phyloP scores from a whole-genome alignment of 2,888 invertebrate genomes.

The Meliscaeva auricollis region DNA sequence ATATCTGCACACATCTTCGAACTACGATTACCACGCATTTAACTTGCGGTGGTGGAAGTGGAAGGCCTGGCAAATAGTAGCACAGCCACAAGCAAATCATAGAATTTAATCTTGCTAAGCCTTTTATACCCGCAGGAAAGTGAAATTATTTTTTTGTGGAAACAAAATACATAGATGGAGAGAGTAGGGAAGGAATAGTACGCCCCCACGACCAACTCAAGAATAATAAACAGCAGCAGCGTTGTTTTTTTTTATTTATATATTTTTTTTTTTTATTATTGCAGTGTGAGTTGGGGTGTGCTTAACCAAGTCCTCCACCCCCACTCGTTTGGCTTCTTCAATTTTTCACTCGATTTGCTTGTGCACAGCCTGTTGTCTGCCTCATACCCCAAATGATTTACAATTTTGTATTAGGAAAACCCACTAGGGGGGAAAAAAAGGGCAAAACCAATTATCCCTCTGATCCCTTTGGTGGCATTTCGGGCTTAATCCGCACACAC shows the following conservation, averaged over 20 bases:
- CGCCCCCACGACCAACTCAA: background rate
- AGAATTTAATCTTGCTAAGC: constrained; percentile 71
- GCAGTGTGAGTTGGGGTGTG: background rate
- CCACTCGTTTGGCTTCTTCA: constrained; percentile 47
- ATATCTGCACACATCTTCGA: constrained; percentile 13
- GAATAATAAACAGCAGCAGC: constrained; percentile 54
- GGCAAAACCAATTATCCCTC: constrained; percentile 71
- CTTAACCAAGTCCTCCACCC: constrained; percentile 2
- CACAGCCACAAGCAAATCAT: constrained; percentile 66
- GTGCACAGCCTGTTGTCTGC: constrained; percentile 29
- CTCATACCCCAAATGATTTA: constrained; percentile 45
- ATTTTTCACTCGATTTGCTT: constrained; percentile 38
- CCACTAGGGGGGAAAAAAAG: constrained; percentile 27
- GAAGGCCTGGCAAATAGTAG: constrained; percentile 16
- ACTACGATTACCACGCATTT: constrained; percentile 48
- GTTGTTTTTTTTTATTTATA: background rate
- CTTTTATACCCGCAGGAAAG: constrained; percentile 65
- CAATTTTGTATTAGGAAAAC: constrained; percentile 58
- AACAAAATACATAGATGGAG: constrained; percentile 11
- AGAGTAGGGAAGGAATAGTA: background rate
- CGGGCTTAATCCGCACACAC: constrained; percentile 56
- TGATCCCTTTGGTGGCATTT: constrained; percentile 67
- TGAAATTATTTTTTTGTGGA: constrained; percentile 63
- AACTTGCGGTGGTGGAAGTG: constrained; percentile 15
- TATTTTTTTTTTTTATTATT: too few relatives aligned